Conservation (phyloP, 2,113 vertebrate species). For the Dendropsophus ebraccatus region DNA sequence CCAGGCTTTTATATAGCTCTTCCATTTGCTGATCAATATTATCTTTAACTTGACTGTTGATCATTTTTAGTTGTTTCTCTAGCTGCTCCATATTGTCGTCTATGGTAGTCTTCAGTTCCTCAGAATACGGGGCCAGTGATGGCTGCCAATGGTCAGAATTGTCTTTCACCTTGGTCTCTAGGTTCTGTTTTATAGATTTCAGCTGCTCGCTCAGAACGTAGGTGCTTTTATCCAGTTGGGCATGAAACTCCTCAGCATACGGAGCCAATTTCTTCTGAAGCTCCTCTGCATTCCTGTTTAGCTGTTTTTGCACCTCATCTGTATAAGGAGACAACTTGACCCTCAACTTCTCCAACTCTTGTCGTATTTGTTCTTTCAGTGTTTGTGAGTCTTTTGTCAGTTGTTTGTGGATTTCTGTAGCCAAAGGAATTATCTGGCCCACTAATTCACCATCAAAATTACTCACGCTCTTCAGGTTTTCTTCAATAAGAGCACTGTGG, state of each 20-base stretch:
- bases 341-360: constrained; percentile 75
- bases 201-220: constrained; percentile 68
- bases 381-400: constrained; percentile 67
- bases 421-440: constrained; percentile 68
- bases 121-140: constrained; percentile 73
- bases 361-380: constrained; percentile 66
- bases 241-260: constrained; percentile 67
- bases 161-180: constrained; percentile 68
- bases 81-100: too few species aligned
- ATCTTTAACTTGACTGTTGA: constrained; percentile 71
- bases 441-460: constrained; percentile 64
- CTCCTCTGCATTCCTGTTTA: constrained; percentile 71
- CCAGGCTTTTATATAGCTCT: constrained; percentile 60
- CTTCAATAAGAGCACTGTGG: constrained; percentile 72
- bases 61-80: constrained; percentile 62
- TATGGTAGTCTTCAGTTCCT: constrained; percentile 72
- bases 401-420: constrained; percentile 61
- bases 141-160: constrained; percentile 81
- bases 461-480: constrained; percentile 66
- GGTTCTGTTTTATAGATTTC: constrained; percentile 64
- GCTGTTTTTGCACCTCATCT: constrained; percentile 68
- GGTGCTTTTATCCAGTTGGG: constrained; percentile 62
- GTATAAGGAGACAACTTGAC: constrained; percentile 70
- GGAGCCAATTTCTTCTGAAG: constrained; percentile 75
- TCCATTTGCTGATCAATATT: constrained; percentile 62